Evolutionary conservation across 1,140 invertebrate species (phyloP).

Genomic region (Apis dorsata): DNA sequence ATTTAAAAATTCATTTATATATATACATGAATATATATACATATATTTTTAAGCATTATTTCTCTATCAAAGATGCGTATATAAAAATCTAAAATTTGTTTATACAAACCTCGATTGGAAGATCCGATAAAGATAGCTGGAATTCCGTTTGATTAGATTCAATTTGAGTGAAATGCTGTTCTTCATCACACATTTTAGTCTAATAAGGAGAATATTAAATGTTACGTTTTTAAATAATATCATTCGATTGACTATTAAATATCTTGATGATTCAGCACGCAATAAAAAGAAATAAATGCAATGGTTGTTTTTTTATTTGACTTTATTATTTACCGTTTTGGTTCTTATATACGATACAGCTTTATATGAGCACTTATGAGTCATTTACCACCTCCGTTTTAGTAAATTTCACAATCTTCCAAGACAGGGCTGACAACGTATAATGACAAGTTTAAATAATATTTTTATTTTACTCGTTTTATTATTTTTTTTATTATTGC

Average conservation of each 20-base stretch:
- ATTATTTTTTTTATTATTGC: not conserved
- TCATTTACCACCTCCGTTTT: slow-evolving; percentile 30
- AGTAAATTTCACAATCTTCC: not conserved
- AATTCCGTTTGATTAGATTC: slow-evolving; percentile 23
- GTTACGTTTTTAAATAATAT: slow-evolving; percentile 33
- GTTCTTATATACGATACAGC: slow-evolving; percentile 18
- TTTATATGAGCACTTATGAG: slow-evolving; percentile 40
- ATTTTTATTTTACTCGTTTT: not conserved
- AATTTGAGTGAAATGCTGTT: slow-evolving; percentile 5
- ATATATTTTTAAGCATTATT: not conserved
- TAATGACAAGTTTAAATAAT: not conserved
- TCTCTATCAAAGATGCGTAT: not conserved
- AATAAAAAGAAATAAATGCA: not conserved
- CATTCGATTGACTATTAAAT: slow-evolving; percentile 46
- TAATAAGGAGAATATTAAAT: not conserved
- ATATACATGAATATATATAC: not conserved
- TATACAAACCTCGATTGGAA: slow-evolving; percentile 71
- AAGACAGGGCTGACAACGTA: slow-evolving; percentile 28
- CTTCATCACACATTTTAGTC: slow-evolving; percentile 57
- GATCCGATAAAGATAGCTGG: slow-evolving; percentile 61
- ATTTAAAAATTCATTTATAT: not conserved
- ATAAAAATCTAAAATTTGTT: not conserved
- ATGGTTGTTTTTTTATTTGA: slow-evolving; percentile 16
- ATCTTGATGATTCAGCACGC: not conserved
- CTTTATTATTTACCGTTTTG: slow-evolving; percentile 44